Base-by-base conservation (phyloP, 2,888 invertebrate species). In the Hypsopygia costalis region DNA sequence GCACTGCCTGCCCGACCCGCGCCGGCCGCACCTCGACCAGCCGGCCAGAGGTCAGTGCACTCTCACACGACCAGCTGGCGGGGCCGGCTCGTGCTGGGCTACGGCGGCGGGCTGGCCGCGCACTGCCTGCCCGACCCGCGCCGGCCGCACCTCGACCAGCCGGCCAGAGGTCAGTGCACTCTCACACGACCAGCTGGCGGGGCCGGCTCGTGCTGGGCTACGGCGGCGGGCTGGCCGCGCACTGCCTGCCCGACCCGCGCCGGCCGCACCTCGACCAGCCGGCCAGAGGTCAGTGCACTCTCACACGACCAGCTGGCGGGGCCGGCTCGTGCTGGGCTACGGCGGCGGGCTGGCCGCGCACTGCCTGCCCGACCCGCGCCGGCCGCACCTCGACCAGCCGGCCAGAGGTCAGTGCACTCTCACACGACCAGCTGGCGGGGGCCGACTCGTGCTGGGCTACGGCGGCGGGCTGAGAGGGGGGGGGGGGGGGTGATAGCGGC, bases 271-370 rank as follows among this genome's bases (percentile, higher is more conserved):
- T 92, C 92, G 75, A 72, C 50, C 75, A 73, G 38, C 81, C 82
- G 3, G 81, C 85, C 0, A 53, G 69, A 40, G 71, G 81, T 81
- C 79, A 1, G 85, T 83, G 43, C 76, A 75, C 39, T 62, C 64
- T n/a, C n/a, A n/a, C n/a, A n/a, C 47, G 62, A 76, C 47, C 76
- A 81, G 49, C 69, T 87, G 51, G 34, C 56, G 37, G 58, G 63
- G 81, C 0, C 57, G 95, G 28, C 91, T 99, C 34, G 94, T 97
- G 69, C 95, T 99, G 41, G 98, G 98, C 8, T 97, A 97, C 82
- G 94, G 97, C 47, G 97, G 97, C 33, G 95, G 95, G 51, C 97
- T 98, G 85, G 95, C 97, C 34, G 93, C 97, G 53, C 98, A 98
- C 87, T 93, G 93, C 69, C 91, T 98, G 67, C 93, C 95, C 61